Evolutionary conservation across 2,888 invertebrate species (phyloP), one percentile per base, ranked within the genome.

Genomic region (Chymomyza caudatula): DNA sequence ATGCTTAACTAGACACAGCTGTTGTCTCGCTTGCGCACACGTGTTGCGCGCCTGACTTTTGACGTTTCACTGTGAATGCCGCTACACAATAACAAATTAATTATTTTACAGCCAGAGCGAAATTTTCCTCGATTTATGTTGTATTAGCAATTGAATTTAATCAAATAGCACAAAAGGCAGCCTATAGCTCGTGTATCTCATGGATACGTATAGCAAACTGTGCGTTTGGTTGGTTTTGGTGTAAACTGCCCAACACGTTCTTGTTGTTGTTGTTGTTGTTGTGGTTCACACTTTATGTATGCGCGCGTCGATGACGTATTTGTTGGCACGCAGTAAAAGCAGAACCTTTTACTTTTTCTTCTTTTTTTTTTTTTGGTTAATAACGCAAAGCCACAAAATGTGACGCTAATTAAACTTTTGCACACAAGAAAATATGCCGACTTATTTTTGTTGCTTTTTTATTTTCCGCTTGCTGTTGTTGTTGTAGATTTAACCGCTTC

Each of bases 241-340:
- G 42, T 60, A 62, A 67, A 47, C 65, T 74, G 65, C 15, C 44
- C 3, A 11, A 6, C 15, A 44, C 44, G 42, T 54, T 65, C 47
- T 62, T 63, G 43, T 29, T 62, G 47, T 58, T 59, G 15, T 25
- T 64, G 53, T 17, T 65, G 57, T 1, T 62, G 60, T 49, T 57
- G 37, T 53, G 51, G 52, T 61, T 60, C 52, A 58, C 55, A 73
- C 67, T 80, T 53, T 61, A n/a, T 63, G 69, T 56, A n/a, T 85
- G 85, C 80, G 79, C 85, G 83, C 83, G 80, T 82, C 79, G 85
- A 79, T 80, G 80, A 80, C 80, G 80, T 80, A 85, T 74, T 74
- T 76, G 63, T 76, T 63, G 55, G 68, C 68, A 78, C 78, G 76
- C 77, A 73, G 70, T 68, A 49, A 70, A 51, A 65, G 49, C 19